Evolutionary conservation across 2,113 vertebrate genomes (phyloP).

Genomic region (Clarias gariepinus): DNA sequence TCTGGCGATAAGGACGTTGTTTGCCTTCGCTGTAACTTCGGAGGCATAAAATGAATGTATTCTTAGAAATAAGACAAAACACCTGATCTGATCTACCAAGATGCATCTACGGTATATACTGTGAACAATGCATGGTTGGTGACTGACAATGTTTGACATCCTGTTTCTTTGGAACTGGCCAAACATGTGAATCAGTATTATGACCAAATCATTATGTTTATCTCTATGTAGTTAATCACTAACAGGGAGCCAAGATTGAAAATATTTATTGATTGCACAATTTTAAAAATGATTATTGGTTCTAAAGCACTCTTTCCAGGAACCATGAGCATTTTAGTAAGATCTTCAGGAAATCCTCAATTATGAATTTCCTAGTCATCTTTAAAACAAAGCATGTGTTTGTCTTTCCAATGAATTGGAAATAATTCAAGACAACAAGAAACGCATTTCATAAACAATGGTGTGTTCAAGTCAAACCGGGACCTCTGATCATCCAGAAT

Average conservation of each 20-base stretch:
- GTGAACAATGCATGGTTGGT: too few species aligned
- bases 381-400: neutral
- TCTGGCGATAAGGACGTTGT: neutral
- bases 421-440: neutral
- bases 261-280: neutral
- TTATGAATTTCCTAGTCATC: neutral
- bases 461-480: too few species aligned
- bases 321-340: neutral
- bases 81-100: neutral
- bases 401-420: neutral
- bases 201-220: neutral
- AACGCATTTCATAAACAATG: neutral
- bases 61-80: too few species aligned
- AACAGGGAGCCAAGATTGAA: neutral
- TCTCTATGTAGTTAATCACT: neutral
- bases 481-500: too few species aligned
- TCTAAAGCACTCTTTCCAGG: neutral
- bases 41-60: neutral
- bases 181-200: neutral
- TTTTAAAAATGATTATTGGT: too few species aligned
- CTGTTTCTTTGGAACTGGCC: neutral
- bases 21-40: neutral
- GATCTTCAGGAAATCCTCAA: neutral
- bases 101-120: neutral
- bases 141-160: neutral